phyloP scores from a whole-genome alignment of 2,113 vertebrate genomes.

The Hassar affinis region DNA sequence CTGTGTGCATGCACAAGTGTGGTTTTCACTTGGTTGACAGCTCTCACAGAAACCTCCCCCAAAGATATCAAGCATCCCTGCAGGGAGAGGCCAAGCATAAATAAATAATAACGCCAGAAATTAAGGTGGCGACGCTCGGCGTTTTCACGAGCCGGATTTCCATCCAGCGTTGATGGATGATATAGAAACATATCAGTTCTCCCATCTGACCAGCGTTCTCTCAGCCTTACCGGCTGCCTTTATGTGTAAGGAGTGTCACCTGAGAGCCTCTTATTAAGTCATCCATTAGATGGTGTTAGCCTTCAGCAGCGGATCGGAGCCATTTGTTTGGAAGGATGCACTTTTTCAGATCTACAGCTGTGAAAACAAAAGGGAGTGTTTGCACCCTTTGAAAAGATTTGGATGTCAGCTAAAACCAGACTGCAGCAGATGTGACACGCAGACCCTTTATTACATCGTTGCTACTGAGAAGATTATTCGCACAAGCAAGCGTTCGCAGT shows the following conservation, averaged over 20 bases:
- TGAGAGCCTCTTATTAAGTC: conserved; percentile 22
- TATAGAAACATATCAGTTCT: conserved; percentile 23
- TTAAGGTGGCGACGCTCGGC: conserved; percentile 5
- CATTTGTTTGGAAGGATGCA: conserved; percentile 11
- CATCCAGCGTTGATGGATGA: conserved; percentile 18
- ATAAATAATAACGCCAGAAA: conserved; percentile 43
- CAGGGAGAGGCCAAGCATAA: conserved; percentile 33
- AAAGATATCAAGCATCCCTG: conserved; percentile 18
- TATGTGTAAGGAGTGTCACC: conserved; percentile 9
- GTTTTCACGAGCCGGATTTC: conserved; percentile 8
- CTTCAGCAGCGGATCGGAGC: background rate
- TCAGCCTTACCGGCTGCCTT: conserved; percentile 9
- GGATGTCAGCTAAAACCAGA: conserved; percentile 27
- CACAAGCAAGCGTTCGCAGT: background rate
- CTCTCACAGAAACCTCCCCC: conserved; percentile 16
- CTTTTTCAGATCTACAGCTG: conserved; percentile 24
- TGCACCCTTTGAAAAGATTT: conserved; percentile 7
- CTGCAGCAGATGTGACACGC: conserved; percentile 13
- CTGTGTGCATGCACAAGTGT: conserved; percentile 27
- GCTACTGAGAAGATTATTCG: conserved; percentile 17
- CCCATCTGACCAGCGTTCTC: conserved; percentile 3
- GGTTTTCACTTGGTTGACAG: conserved; percentile 22
- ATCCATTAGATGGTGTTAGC: conserved; percentile 21
- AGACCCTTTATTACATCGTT: background rate
- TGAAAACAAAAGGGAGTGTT: conserved; percentile 30